phyloP scores from a whole-genome alignment of 1,140 invertebrate genomes.

The Pogonomyrmex californicus region DNA sequence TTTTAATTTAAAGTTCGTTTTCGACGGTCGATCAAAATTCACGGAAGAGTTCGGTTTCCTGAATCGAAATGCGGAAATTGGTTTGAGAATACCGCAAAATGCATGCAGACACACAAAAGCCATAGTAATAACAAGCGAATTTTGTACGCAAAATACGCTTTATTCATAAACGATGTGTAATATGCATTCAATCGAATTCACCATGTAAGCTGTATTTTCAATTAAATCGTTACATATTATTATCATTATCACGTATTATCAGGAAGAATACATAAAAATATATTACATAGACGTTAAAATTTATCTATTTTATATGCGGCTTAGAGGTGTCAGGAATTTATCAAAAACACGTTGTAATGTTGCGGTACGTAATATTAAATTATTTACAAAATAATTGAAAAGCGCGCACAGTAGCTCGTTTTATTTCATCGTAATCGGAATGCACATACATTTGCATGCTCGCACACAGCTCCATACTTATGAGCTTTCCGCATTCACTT shows the following conservation, averaged over 20 bases:
- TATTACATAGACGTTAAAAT: not conserved
- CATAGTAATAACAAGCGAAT: not conserved
- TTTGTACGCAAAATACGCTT: not conserved
- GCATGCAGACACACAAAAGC: not conserved
- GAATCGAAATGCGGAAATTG: not conserved
- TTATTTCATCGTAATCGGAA: conserved; percentile 22
- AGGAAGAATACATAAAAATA: not conserved
- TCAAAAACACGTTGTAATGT: not conserved
- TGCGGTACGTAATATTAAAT: conserved; percentile 26
- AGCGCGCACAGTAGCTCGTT: not conserved
- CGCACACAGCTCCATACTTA: not conserved
- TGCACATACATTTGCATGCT: not conserved
- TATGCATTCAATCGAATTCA: conserved; percentile 1
- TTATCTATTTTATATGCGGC: not conserved
- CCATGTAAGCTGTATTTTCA: conserved; percentile 8
- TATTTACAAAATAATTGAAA: conserved; percentile 20
- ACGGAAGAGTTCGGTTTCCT: conserved; percentile 2
- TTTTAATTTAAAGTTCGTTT: not conserved
- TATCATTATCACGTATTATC: not conserved
- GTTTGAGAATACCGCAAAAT: conserved; percentile 7
- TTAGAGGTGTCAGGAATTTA: not conserved
- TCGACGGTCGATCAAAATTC: not conserved
- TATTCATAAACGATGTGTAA: conserved; percentile 15
- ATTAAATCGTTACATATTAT: not conserved
- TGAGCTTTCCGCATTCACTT: conserved; percentile 31